Evolutionary conservation across 2,888 invertebrate species (phyloP), one percentile per base, ranked within the genome.

Genomic region (Pilophorus perplexus): DNA sequence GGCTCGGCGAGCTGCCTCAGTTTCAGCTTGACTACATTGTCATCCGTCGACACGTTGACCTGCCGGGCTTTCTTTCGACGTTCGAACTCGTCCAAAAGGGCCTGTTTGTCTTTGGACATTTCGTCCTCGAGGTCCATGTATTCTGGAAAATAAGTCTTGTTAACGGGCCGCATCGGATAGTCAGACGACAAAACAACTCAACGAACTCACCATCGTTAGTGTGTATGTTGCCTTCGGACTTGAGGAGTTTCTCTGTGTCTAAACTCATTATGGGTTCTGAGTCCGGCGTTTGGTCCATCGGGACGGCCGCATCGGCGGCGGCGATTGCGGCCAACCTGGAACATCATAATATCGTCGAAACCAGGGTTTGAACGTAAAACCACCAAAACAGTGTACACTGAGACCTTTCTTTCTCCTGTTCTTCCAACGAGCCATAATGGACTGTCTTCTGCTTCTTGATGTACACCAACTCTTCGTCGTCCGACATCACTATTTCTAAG

Each of bases 21-120:
- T 79, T 93, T 93, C 72, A 88, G 84, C 76, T 89, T 91, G 1
- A 99, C 97, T 81, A 99, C 97, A 10, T 87, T 85, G 80, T 99
- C 99, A 79, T 99, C 99, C 0, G 99, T 99, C 0, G 97, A 96
- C 0, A 99, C 95, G 74, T 96, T 96, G 52, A 99, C 90, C 75
- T 93, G 93, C 5, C 98, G 0, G 92, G 98, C 74, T 76, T 95
- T 89, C 73, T 93, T 86, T 70, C 96, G 83, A 33, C 95, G 82
- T 77, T 99, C 99, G 78, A 98, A 97, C 78, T 98, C 97, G 74
- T 97, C 97, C 1, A 99, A 80, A 5, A 96, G 78, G 0, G 93
- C 93, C 74, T 91, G 90, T 75, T 94, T 92, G 75, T 93, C 93
- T 74, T 88, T 87, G 0, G 90, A 87, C 79, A 90, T 86, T 74